Percentiles rank a stretch among this genome's conserved stretches.
Conservation (phyloP, 2,888 invertebrate genomes). For the Euproctis similis region DNA sequence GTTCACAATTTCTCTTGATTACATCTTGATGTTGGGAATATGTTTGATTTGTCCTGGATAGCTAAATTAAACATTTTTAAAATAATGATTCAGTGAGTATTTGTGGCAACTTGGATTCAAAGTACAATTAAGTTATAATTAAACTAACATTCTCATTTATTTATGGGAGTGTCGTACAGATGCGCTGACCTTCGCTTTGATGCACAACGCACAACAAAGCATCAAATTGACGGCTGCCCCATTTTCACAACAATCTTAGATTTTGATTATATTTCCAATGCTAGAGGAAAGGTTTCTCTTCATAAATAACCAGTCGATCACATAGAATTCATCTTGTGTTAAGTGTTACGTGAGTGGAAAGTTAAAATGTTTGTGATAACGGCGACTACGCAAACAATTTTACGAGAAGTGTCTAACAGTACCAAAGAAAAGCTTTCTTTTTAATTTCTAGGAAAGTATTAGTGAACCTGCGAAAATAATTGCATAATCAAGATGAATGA, state of each 20-base stretch:
- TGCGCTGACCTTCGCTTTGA: constrained; percentile 77
- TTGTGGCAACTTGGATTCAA: constrained; percentile 32
- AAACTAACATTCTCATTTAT: constrained; percentile 33
- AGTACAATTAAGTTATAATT: constrained; percentile 26
- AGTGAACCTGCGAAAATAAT: constrained; percentile 55
- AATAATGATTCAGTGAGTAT: constrained; percentile 73
- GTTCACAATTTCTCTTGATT: constrained; percentile 58
- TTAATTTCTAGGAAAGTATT: constrained; percentile 64
- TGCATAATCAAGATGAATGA: constrained; percentile 81
- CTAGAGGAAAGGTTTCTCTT: constrained; percentile 30
- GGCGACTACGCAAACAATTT: constrained; percentile 63
- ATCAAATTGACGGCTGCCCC: constrained; percentile 77
- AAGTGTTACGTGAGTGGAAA: constrained; percentile 58
- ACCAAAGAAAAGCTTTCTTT: constrained; percentile 67
- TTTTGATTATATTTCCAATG: constrained; percentile 36
- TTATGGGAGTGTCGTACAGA: constrained; percentile 69
- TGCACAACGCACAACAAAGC: constrained; percentile 78
- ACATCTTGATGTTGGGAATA: constrained; percentile 64
- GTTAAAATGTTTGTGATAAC: constrained; percentile 58
- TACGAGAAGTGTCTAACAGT: constrained; percentile 53
- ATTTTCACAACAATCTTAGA: constrained; percentile 73
- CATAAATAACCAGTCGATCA: constrained; percentile 26
- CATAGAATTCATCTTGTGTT: constrained; percentile 32
- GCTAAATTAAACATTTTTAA: constrained; percentile 47
- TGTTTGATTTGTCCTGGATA: constrained; percentile 67